Base-by-base conservation (phyloP, 2,797 vertebrate species). In the Pseudotriccus pelzelni region DNA sequence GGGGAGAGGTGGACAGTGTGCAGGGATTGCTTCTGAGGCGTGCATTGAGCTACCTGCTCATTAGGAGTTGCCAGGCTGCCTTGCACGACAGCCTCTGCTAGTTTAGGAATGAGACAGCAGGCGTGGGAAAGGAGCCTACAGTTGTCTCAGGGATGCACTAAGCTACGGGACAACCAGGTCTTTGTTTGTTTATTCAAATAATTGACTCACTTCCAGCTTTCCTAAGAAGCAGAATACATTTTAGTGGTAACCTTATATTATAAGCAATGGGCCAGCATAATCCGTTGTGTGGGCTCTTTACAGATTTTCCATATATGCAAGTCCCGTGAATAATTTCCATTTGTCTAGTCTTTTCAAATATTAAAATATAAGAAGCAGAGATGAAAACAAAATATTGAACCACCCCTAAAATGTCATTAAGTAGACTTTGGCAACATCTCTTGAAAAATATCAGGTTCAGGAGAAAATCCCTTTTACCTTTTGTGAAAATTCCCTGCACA, bases 181-280 rank as follows among this genome's bases (percentile, higher is more conserved):
- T 93, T 93, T 91, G 90, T 94, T 95, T 95, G 92, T 94, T 94
- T 92, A 92, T 94, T 95, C 94, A 94, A 79, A 89, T 94, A 84
- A 92, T 62, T 95, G 93, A 94, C 86, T 94, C 90, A 84, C 90
- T 93, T 91, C 88, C 90, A 94, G 60, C 92, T 89, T 94, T 95
- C 93, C 88, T 89, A 95, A 96, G 89, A 90, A 84, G 37, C 5
- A 3, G 86, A 84, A 79, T 93, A 17, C 17, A 30, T 90, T 82
- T 93, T 76, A 37, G 46, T 76, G 72, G 77, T 37, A 88, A 43
- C 81, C 41, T 63, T 55, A 10, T 36, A 28, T 59, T 76, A 9
- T 27, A 80, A 83, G 80, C 80, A 43, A 32, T 87, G 60, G 63
- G 32, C 14, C 3, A 2, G 15, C 41, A 32, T 67, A 56, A 75